Base-by-base conservation (phyloP, 2,113 vertebrate genomes). In the Corydoras sp. region DNA sequence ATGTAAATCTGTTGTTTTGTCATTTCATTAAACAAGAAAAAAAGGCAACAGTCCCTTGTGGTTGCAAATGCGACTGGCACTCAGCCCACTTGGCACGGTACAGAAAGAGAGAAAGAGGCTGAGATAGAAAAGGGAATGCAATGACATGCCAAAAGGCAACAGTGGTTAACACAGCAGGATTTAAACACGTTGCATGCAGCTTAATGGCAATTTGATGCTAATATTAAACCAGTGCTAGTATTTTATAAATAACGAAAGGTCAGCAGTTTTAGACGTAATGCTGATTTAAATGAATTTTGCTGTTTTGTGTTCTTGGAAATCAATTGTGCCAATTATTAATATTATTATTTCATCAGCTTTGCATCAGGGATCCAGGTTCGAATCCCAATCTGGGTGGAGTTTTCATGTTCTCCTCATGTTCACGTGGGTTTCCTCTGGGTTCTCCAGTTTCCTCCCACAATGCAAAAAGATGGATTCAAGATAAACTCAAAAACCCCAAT, bases 1-100 rank as follows among this genome's bases (percentile, higher is more conserved):
- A 91, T 92, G 91, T 88, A 95, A 91, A 96, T 96, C 90, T 95
- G 90, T 92, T 93, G 88, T 93, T 94, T 92, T 95, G 91, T 93
- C 89, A 91, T 95, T 92, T 94, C 89, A 92, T 97, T 95, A 92
- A 91, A 88, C 88, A 91, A 83, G 84, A 67, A 81, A 78, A 76
- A 81, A 76, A 81, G 75, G 80, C 81, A 83, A 68, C 64, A 65
- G 88, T 93, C 91, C 93, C 92, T 90, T 10, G 88, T 91, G 93
- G 86, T 90, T 74, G 32, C 88, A 83, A 91, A 90, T 87, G 87
- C 85, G 85, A 85, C 86, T 92, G 92, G 90, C 92, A 85, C 80
- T 51, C 80, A 70, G 83, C 91, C 91, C 58, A 63, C 77, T 85
- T 66, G 75, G 91, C 92, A 91, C 80, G 77, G 87, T 86, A 78